Evolutionary conservation across 2,888 invertebrate species (phyloP).

Genomic region (Netelia melanura): DNA sequence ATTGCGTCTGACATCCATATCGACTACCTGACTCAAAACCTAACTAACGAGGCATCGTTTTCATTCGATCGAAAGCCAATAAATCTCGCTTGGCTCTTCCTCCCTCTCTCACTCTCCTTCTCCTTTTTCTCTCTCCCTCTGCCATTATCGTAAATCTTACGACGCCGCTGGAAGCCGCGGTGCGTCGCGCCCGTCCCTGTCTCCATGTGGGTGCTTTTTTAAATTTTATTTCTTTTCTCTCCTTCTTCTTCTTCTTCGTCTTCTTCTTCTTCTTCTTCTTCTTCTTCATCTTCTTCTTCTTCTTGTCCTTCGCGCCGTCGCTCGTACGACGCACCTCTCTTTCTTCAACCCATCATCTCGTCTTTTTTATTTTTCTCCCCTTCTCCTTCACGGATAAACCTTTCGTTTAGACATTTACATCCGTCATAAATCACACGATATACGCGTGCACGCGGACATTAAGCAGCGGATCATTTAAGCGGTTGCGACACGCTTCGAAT

Average conservation of each 20-base stretch:
- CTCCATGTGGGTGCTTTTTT: conserved; percentile 60
- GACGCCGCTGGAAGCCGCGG: conserved; percentile 76
- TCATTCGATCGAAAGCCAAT: conserved; percentile 79
- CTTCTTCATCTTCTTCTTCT: conserved; percentile 61
- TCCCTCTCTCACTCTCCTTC: conserved; percentile 49
- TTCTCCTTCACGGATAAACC: conserved; percentile 76
- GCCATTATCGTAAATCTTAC: conserved; percentile 83
- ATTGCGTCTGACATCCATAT: conserved; percentile 82
- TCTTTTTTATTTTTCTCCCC: conserved; percentile 49
- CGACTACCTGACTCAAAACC: conserved; percentile 81
- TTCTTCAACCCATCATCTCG: background rate
- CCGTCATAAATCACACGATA: conserved; percentile 76
- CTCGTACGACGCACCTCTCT: conserved; percentile 40
- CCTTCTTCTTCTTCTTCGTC: conserved; percentile 36
- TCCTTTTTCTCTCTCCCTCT: conserved; percentile 69
- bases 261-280: conserved; percentile 39
- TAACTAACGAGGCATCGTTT: conserved; percentile 83
- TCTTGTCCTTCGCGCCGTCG: conserved; percentile 2
- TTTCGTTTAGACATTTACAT: conserved; percentile 80
- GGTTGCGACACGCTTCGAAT: conserved; percentile 68
- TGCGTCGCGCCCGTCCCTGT: conserved; percentile 60
- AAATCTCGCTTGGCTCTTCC: conserved; percentile 77
- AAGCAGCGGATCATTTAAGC: conserved; percentile 70
- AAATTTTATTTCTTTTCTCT: conserved; percentile 14
- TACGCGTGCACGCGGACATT: conserved; percentile 71